Evolutionary conservation across 1,140 invertebrate species (phyloP).

Genomic region (Drosophila virilis): DNA sequence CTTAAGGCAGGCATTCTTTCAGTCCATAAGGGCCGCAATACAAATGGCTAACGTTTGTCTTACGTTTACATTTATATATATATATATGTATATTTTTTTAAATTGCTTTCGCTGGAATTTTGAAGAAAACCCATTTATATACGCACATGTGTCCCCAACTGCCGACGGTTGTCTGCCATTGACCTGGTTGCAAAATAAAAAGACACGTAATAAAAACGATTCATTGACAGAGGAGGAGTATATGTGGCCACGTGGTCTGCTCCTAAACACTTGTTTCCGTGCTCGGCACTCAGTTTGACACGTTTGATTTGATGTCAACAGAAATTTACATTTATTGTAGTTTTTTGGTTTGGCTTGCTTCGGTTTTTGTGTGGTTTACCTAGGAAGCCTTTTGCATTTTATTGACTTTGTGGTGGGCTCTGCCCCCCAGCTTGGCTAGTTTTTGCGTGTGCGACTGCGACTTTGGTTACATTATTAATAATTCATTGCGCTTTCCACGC

Average conservation of each 20-base stretch:
- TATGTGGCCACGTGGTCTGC: background rate
- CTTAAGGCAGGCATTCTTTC: background rate
- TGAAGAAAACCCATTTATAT: slow-evolving; percentile 33
- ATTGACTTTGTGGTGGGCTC: slow-evolving; percentile 29
- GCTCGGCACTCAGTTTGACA: slow-evolving; percentile 47
- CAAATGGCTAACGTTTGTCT: slow-evolving; percentile 11
- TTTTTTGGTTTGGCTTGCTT: slow-evolving; percentile 1
- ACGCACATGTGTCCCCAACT: slow-evolving; percentile 8
- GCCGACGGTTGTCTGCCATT: slow-evolving; percentile 24
- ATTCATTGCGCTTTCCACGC: slow-evolving; percentile 76
- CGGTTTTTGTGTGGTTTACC: slow-evolving; percentile 21
- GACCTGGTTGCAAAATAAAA: slow-evolving; percentile 27
- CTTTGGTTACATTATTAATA: slow-evolving; percentile 60
- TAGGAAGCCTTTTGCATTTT: slow-evolving; percentile 45
- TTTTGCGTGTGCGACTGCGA: background rate
- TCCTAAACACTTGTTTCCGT: slow-evolving; percentile 25
- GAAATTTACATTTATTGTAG: slow-evolving; percentile 55
- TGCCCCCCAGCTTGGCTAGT: slow-evolving; percentile 8
- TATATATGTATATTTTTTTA: slow-evolving; percentile 6
- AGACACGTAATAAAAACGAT: slow-evolving; percentile 9
- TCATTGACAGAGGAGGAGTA: background rate
- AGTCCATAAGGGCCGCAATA: background rate
- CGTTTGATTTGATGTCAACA: slow-evolving; percentile 63
- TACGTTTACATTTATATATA: slow-evolving; percentile 7
- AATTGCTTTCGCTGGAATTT: slow-evolving; percentile 41